Conservation (phyloP, 2,797 vertebrate genomes). For the Synaphobranchus kaupii region DNA sequence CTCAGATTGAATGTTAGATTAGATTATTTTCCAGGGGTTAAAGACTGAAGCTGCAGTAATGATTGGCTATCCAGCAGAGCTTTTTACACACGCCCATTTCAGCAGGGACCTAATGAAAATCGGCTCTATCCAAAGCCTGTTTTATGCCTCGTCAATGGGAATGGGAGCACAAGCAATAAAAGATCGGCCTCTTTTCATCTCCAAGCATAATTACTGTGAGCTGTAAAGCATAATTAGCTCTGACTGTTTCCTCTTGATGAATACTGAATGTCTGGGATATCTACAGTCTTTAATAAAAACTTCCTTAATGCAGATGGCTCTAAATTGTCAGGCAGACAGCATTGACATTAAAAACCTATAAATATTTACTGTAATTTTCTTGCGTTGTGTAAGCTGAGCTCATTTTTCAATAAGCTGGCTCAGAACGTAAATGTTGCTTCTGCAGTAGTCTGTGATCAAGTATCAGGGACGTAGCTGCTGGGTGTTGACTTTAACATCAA, state of each 20-base stretch:
- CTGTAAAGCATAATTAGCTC: constrained; percentile 6
- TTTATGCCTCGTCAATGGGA: constrained; percentile 13
- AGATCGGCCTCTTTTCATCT: constrained; percentile 28
- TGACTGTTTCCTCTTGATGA: constrained; percentile 13
- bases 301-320: background rate
- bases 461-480: background rate
- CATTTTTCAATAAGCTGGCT: constrained; percentile 17
- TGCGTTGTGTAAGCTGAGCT: constrained; percentile 1
- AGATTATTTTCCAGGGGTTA: background rate
- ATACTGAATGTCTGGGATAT: background rate
- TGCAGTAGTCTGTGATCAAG: background rate
- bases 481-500: background rate
- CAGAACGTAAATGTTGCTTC: background rate
- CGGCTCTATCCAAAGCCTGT: constrained; percentile 2
- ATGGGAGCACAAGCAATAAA: background rate
- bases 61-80: background rate
- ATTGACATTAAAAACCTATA: background rate
- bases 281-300: background rate
- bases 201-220: constrained; percentile 26
- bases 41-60: background rate
- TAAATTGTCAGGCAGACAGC: background rate
- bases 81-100: background rate
- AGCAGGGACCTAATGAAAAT: background rate
- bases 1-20: background rate
- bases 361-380: background rate